Base-by-base conservation (phyloP, 2,113 vertebrate species). In the Danio rerio region DNA sequence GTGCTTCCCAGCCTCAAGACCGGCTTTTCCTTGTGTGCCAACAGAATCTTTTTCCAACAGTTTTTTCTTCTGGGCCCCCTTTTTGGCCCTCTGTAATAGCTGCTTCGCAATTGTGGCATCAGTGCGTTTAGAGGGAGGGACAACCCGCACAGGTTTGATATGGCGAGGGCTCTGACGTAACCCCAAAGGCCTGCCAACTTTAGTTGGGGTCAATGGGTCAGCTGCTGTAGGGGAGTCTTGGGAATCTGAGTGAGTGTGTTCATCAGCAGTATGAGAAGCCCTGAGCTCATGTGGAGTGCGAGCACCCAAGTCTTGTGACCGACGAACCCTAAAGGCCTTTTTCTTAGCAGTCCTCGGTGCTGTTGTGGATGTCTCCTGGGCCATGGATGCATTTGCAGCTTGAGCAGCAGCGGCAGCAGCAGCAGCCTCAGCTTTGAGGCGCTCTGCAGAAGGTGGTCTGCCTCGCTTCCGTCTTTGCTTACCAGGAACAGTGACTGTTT, bases 61-160 rank as follows among this genome's bases (percentile, higher is more conserved):
- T 80, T 94, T 90, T 88, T 96, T 96, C 56, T 96, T 94, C 88
- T 93, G 93, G 0, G 93, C 98, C 75, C 97, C 98, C 75, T 99
- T 99, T 85, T 97, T 99, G 6, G 98, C 98, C 52, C 96, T 95
- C 92, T 99, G 97, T 86, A 99, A 88, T 83, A 99, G 94, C 75
- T 99, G 98, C 90, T 99, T 99, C 0, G 98, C 98, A 4, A 99
- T 98, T 0, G 97, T 90, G 10, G 98, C 95, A 68, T 99, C 98
- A 0, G 98, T 98, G 88, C 98, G 95, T 92, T 99, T 99, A 49
- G 95, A 95, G 63, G 96, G 93, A 82, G 98, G 97, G 80, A 98
- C 97, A 4, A 99, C 97, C 88, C 98, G 91, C 12, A 98, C 97
- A 0, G 97, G 97, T 81, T 98, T 98, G 86, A 97, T 92, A 83